These are phyloP conservation scores for Brachypteracias leptosomus DNA, from an alignment of 2,113 vertebrate species.

Conservation along the genomic window DNA sequence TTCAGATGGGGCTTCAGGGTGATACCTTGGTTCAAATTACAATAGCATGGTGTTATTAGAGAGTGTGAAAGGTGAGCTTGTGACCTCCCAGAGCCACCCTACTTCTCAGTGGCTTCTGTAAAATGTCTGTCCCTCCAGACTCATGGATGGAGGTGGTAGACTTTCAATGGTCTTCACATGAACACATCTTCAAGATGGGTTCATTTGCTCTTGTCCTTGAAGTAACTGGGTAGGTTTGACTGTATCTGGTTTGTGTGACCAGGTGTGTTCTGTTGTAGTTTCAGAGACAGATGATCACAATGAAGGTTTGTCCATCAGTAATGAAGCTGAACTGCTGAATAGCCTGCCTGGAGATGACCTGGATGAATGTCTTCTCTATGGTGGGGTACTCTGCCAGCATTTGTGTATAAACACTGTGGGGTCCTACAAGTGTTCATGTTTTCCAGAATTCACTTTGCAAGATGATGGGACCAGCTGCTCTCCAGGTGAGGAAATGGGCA, in stretches of 20 bases:
- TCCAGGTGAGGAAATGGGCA: slow-evolving; percentile 73
- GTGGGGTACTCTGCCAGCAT: slow-evolving; percentile 79
- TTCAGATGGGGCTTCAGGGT: neutral
- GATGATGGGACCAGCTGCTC: slow-evolving; percentile 83
- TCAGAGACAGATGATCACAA: slow-evolving; percentile 78
- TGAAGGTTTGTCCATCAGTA: slow-evolving; percentile 81
- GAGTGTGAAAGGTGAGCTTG: neutral
- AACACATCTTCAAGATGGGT: neutral
- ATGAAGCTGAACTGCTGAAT: slow-evolving; percentile 76
- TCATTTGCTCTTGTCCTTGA: neutral
- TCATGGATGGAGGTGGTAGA: neutral
- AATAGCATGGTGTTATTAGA: neutral
- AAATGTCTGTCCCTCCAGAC: neutral
- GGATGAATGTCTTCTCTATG: slow-evolving; percentile 82
- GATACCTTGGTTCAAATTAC: neutral
- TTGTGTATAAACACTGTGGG: slow-evolving; percentile 84
- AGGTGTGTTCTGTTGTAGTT: slow-evolving; percentile 58
- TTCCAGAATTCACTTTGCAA: slow-evolving; percentile 83
- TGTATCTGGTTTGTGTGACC: neutral
- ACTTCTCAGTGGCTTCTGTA: neutral
- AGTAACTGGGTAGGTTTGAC: neutral
- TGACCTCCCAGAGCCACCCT: neutral
- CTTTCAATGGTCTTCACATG: neutral
- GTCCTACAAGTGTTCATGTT: slow-evolving; percentile 87
- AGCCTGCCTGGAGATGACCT: slow-evolving; percentile 78